These are phyloP conservation scores for Hartigia nigra DNA, from an alignment of 2,888 invertebrate species.

Conservation along the genomic window DNA sequence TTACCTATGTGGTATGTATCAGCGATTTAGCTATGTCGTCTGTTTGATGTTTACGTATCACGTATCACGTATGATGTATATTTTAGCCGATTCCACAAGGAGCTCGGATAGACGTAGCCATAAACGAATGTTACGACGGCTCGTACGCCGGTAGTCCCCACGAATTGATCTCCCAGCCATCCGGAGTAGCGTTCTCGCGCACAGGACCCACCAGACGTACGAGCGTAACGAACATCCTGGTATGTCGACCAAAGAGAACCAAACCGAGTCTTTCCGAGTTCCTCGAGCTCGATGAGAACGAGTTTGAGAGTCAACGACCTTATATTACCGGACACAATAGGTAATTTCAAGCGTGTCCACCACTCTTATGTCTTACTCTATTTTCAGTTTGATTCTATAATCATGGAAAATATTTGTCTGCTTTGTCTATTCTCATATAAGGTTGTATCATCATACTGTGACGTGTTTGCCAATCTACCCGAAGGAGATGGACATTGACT, in stretches of 20 bases:
- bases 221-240: constrained; percentile 81
- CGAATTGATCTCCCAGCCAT: constrained; percentile 82
- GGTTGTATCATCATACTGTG: constrained; percentile 93
- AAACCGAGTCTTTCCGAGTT: constrained; percentile 86
- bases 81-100: constrained; percentile 78
- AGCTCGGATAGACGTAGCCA: constrained; percentile 92
- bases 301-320: constrained; percentile 85
- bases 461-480: constrained; percentile 94
- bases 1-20: constrained; percentile 85
- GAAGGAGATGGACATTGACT: constrained; percentile 93
- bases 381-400: neutral
- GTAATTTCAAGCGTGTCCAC: constrained; percentile 59
- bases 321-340: constrained; percentile 91
- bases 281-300: constrained; percentile 87
- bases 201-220: constrained; percentile 80
- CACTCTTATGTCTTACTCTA: constrained; percentile 2
- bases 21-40: constrained; percentile 24
- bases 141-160: constrained; percentile 95
- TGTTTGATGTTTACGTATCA: neutral
- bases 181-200: constrained; percentile 78
- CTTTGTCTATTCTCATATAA: constrained; percentile 54
- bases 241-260: constrained; percentile 77
- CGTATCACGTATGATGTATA: neutral
- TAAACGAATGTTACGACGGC: constrained; percentile 95
- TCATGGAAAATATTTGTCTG: neutral